These are phyloP conservation scores for Euura saliciscinereae DNA, from an alignment of 1,140 invertebrate genomes.

Conservation along the genomic window DNA sequence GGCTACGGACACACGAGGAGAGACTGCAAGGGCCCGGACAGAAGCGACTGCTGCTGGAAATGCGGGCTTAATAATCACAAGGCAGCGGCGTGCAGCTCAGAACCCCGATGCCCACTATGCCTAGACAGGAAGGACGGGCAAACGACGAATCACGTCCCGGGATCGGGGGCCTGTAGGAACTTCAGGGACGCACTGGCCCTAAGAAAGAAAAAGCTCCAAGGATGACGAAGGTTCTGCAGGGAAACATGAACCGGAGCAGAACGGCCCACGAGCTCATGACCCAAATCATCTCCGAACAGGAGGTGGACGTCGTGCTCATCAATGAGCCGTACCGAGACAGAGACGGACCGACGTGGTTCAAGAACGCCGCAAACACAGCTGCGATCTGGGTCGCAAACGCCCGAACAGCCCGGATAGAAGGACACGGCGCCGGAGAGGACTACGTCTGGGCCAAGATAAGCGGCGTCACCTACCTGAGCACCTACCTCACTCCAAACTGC, in stretches of 20 bases:
- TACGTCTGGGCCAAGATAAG: slow-evolving; percentile 15
- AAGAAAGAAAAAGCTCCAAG: slow-evolving; percentile 17
- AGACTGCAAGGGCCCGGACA: background rate
- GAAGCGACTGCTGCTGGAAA: slow-evolving; percentile 12
- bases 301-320: background rate
- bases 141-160: slow-evolving; percentile 1
- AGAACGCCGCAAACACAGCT: slow-evolving; percentile 12
- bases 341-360: slow-evolving; percentile 9
- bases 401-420: slow-evolving; percentile 5
- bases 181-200: slow-evolving; percentile 13
- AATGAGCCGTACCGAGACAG: slow-evolving; percentile 13
- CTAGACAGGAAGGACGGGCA: slow-evolving; percentile 2
- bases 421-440: slow-evolving; percentile 10
- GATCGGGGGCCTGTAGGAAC: background rate
- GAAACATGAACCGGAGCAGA: slow-evolving; percentile 21
- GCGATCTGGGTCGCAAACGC: slow-evolving; percentile 15
- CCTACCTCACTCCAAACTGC: slow-evolving; percentile 21
- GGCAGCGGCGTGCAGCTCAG: background rate
- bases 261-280: slow-evolving; percentile 10
- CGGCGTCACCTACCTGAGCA: slow-evolving; percentile 17
- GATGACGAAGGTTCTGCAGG: slow-evolving; percentile 14
- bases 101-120: slow-evolving; percentile 17
- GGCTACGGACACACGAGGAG: slow-evolving; percentile 14
- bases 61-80: background rate
- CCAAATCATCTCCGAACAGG: too few relatives aligned